Evolutionary conservation across 2,888 invertebrate species (phyloP), one percentile per base, ranked within the genome.

Genomic region (Phasia obesa): DNA sequence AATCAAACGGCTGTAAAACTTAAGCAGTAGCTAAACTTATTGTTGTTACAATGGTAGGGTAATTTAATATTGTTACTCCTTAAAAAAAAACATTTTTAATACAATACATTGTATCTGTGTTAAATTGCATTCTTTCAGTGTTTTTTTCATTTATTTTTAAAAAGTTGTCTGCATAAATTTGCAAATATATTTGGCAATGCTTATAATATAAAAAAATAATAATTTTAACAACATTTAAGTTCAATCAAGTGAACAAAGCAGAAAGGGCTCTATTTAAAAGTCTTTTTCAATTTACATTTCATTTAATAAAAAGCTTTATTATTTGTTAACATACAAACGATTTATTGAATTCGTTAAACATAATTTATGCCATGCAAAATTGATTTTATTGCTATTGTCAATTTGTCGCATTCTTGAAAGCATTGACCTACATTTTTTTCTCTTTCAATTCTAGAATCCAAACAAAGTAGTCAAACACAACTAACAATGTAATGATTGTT

Each of bases 351-450:
- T 65, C 23, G 62, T 75, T 31, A 59, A 62, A 55, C 62, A 76
- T 55, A 76, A 83, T 76, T 83, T 71, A 83, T 83, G 59, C 35
- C 11, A 71, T 67, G 62, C 75, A 76, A 60, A 67, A 71, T 62
- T 38, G 19, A 67, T 78, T 83, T 78, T 75, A 78, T 79, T 75
- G 44, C 79, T 21, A 76, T 76, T 83, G 83, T 83, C 83, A 79
- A 83, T 83, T 83, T 83, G 83, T 83, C 83, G 79, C 83, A 83
- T 83, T 83, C 83, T 83, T 83, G 65, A 71, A 79, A 83, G 71
- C 74, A 83, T 71, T 83, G 83, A 79, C 83, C 79, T 53, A 79
- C 60, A 83, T 83, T 82, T 82, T 64, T 65, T 75, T 80, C 11
- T 59, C 70, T 70, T 64, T 70, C 80, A 75, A 75, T 75, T 74